Evolutionary conservation across 37 sponge, comb jelly and placozoan species (phyloP).

Genomic region (Halisarca cf. caerulea): DNA sequence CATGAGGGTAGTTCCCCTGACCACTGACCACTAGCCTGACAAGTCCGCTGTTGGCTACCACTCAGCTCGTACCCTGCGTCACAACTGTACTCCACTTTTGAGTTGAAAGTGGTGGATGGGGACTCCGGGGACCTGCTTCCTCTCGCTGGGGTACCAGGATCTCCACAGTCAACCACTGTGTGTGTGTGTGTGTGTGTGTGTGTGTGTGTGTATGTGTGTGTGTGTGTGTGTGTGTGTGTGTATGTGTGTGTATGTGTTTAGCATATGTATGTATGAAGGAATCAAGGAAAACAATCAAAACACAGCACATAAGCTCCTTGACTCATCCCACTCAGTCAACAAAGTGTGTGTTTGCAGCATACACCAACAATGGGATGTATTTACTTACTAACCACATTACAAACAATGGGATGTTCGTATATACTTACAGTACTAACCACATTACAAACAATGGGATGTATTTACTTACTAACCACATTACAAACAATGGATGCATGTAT

Average conservation of each 20-base stretch:
- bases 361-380: no score
- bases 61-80: conserved; percentile 17
- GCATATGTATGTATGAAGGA: no score
- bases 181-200: background rate
- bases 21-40: conserved; percentile 48
- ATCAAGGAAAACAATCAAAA: background rate
- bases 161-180: conserved; percentile 28
- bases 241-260: no score
- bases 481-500: background rate
- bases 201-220: no score
- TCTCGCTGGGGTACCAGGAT: conserved; percentile 21
- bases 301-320: no score
- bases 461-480: background rate
- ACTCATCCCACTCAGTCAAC: no score
- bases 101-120: background rate
- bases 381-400: no score
- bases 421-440: background rate
- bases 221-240: no score
- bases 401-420: background rate
- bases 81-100: conserved; percentile 9
- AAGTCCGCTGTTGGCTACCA: conserved; percentile 6
- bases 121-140: background rate
- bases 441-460: no score
- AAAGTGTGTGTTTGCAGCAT: no score
- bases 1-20: conserved; percentile 23